Evolutionary conservation across 2,113 vertebrate genomes (phyloP).

Genomic region (Centropristis striata): DNA sequence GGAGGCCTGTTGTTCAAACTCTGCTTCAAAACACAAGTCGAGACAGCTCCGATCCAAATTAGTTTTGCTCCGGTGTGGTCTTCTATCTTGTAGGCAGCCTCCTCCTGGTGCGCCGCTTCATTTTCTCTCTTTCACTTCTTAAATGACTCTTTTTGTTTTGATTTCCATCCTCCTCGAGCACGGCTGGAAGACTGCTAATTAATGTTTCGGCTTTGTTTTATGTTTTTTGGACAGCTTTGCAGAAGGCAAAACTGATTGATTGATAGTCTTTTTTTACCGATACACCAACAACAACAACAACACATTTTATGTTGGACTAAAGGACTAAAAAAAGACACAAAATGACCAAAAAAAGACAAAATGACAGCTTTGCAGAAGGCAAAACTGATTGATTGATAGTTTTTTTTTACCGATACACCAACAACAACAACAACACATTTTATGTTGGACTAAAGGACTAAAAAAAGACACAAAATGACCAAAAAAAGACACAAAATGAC

Average conservation of each 20-base stretch:
- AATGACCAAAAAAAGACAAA: too few relatives aligned
- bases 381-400: background rate
- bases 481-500: too few relatives aligned
- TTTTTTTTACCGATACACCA: background rate
- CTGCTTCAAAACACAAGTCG: conserved; percentile 41
- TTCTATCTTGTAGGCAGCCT: conserved; percentile 31
- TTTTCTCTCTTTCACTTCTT: conserved; percentile 42
- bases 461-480: too few relatives aligned
- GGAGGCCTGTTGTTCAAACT: conserved; percentile 59
- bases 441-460: too few relatives aligned
- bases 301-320: too few relatives aligned
- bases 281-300: background rate
- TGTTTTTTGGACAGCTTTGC: conserved; percentile 23
- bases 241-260: conserved; percentile 16
- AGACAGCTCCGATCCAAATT: conserved; percentile 60
- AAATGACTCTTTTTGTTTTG: conserved; percentile 57
- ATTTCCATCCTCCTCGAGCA: conserved; percentile 50
- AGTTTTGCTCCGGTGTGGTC: conserved; percentile 46
- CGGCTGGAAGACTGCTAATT: conserved; percentile 66
- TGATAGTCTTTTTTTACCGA: conserved; percentile 2
- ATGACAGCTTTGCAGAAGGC: conserved; percentile 22
- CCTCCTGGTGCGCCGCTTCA: conserved; percentile 45
- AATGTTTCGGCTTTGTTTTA: conserved; percentile 25
- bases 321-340: too few relatives aligned
- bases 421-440: too few relatives aligned